Base-by-base conservation (phyloP, 2,888 invertebrate species). In the Embidobia sp. region DNA sequence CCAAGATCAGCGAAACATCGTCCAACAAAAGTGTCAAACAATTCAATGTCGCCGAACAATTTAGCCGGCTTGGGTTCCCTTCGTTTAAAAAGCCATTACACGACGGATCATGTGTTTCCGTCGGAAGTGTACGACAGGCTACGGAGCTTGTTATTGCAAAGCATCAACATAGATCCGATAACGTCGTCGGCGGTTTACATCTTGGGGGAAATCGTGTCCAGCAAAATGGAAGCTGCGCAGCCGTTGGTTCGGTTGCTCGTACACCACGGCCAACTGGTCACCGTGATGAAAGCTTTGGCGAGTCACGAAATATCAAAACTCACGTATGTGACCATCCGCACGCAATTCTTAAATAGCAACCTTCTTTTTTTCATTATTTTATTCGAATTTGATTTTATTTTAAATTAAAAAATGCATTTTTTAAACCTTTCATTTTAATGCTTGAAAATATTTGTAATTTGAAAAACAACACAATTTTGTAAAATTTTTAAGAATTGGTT, bases 271-370 rank as follows among this genome's bases (percentile, higher is more conserved):
- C 94, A 95, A 90, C 94, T 97, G 84, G 95, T 96, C 82, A 94
- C 95, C 75, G 94, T 97, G 77, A 95, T 97, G 80, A 93, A 93
- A 87, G 94, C 94, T 63, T 92, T 97, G 77, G 97, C 97, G 37
- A 94, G 95, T 88, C 94, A 95, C 80, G 97, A 97, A 91, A 96
- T 97, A 87, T 95, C 96, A n/a, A 95, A 94, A 88, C 93, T 96
- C 81, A 96, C 96, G 94, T 96, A 42, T 42, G 40, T n/a, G n/a
- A n/a, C n/a, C n/a, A n/a, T n/a, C n/a, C n/a, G n/a, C n/a, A n/a
- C n/a, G n/a, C n/a, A n/a, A n/a, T n/a, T n/a, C n/a, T n/a, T n/a
- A n/a, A n/a, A n/a, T n/a, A n/a, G n/a, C n/a, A n/a, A n/a, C n/a
- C n/a, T n/a, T n/a, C n/a, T n/a, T n/a, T n/a, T n/a, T n/a, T n/a